Evolutionary conservation across 1,140 invertebrate species (phyloP).

Genomic region (Agrypnia vestita): DNA sequence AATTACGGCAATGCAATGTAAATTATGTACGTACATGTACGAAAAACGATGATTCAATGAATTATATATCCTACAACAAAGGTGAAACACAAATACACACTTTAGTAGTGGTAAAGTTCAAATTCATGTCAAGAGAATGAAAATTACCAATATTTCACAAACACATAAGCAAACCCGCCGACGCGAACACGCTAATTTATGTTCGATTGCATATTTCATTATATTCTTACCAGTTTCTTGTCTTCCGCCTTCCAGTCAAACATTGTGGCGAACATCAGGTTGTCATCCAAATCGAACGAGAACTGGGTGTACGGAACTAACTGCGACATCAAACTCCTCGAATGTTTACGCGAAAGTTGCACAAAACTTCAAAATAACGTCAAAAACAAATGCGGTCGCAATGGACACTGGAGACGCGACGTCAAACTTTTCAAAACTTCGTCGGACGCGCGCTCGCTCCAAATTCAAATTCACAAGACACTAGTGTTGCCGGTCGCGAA

Average conservation of each 20-base stretch:
- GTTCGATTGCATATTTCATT: not conserved
- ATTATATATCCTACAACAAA: too few species aligned
- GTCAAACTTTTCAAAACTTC: not conserved
- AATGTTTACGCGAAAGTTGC: not conserved
- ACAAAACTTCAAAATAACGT: constrained; percentile 14
- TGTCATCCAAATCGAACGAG: constrained; percentile 70
- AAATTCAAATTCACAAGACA: not conserved
- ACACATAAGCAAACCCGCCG: too few species aligned
- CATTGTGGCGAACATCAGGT: constrained; percentile 73
- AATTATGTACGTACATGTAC: too few species aligned
- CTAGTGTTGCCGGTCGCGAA: not conserved
- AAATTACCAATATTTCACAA: too few species aligned
- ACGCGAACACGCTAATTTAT: not conserved
- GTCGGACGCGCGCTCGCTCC: too few species aligned
- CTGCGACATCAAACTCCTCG: constrained; percentile 68
- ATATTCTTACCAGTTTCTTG: constrained; percentile 68
- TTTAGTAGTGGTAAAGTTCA: not conserved
- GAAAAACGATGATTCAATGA: too few species aligned
- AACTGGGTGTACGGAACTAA: constrained; percentile 69
- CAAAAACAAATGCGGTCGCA: not conserved
- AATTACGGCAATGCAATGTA: too few species aligned
- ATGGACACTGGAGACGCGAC: not conserved
- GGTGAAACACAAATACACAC: not conserved
- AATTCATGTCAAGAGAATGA: not conserved
- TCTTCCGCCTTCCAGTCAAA: constrained; percentile 72